These are phyloP conservation scores for Labia minor DNA, from an alignment of 2,888 invertebrate species.

Conservation along the genomic window DNA sequence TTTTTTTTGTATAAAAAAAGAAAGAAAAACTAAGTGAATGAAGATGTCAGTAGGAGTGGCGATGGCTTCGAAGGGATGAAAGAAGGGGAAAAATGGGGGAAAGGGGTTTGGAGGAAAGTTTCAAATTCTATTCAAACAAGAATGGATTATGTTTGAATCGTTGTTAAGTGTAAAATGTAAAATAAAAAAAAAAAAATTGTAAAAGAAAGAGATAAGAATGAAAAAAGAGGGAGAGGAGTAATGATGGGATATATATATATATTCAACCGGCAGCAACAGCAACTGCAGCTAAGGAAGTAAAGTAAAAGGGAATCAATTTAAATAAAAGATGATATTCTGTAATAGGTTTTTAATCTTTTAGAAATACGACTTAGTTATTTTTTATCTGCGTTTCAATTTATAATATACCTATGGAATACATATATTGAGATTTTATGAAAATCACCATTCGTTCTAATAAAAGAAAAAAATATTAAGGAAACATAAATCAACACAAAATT, in stretches of 20 bases:
- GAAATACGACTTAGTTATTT: conserved; percentile 13
- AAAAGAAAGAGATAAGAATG: not conserved
- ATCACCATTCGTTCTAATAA: too few species aligned
- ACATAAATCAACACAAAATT: too few species aligned
- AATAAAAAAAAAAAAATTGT: not conserved
- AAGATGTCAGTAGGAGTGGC: not conserved
- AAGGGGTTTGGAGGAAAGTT: too few species aligned
- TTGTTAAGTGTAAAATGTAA: not conserved
- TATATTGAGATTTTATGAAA: too few species aligned
- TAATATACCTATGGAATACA: too few species aligned
- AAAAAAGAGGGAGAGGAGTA: not conserved
- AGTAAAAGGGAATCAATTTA: not conserved
- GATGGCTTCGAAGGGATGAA: not conserved
- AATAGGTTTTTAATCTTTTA: not conserved
- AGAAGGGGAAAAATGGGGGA: not conserved
- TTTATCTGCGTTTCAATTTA: conserved; percentile 4
- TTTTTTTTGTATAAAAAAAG: too few species aligned
- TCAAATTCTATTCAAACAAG: not conserved
- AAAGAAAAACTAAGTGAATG: not conserved
- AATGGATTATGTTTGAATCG: conserved; percentile 6
- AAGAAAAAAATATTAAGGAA: too few species aligned
- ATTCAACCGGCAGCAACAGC: not conserved
- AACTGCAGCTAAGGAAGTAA: not conserved
- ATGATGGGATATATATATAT: not conserved
- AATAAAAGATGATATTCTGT: conserved; percentile 1